A percentile compares a stretch with the other conserved stretches of the same genome.
Conservation (phyloP, 2,113 vertebrate species). For the Lepus europaeus region DNA sequence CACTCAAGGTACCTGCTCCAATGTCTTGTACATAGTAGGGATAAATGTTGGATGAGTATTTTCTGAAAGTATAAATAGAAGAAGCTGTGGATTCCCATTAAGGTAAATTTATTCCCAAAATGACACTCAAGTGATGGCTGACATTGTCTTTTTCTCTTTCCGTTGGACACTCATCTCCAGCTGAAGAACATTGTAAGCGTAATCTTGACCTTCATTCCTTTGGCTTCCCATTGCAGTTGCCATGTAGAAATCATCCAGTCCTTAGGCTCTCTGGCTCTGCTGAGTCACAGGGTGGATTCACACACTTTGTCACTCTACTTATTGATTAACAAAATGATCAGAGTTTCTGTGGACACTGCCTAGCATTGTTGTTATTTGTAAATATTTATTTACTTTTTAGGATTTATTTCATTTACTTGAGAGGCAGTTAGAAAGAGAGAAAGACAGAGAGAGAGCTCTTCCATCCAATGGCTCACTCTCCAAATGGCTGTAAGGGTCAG, state of each 20-base stretch:
- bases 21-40: not conserved
- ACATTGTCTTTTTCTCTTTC: not conserved
- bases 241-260: not conserved
- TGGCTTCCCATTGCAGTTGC: not conserved
- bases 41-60: not conserved
- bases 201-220: not conserved
- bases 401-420: too few relatives aligned
- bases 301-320: not conserved
- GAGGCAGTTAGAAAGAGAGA: too few relatives aligned
- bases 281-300: not conserved
- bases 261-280: not conserved
- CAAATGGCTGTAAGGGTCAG: too few relatives aligned
- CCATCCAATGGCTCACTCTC: too few relatives aligned
- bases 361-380: slow-evolving; percentile 16
- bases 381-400: not conserved
- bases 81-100: not conserved
- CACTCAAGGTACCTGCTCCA: not conserved
- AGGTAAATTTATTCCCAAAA: not conserved
- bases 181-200: not conserved
- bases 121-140: not conserved
- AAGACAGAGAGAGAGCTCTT: too few relatives aligned
- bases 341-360: not conserved
- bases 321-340: not conserved
- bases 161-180: not conserved
- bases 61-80: not conserved